Base-by-base conservation (phyloP, 2,797 vertebrate genomes). In the Pseudochaenichthys georgianus region DNA sequence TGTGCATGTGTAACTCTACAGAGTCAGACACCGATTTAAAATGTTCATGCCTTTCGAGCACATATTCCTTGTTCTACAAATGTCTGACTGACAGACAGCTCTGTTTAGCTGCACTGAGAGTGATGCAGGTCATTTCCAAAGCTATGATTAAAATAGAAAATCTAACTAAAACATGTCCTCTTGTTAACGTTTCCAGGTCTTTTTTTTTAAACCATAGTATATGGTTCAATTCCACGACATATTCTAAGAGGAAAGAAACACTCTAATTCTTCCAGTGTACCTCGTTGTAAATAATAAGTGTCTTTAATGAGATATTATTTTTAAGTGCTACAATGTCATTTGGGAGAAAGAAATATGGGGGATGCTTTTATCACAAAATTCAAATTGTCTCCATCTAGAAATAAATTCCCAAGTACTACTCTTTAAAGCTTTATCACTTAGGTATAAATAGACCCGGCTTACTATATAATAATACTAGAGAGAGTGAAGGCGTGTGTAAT, bases 11-110 rank as follows among this genome's bases (percentile, higher is more conserved):
- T 60, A 61, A 62, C 57, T 62, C 68, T 53, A 52, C 54, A 48
- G 59, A 88, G 75, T 82, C 82, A 78, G 74, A 89, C 84, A 86
- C 74, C 88, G 89, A 89, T 92, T 92, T 91, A 85, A 89, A 88
- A 88, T 87, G 81, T 88, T 91, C 87, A 90, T 79, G 87, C 84
- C 81, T 82, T 86, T 84, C 86, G 87, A 89, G 74, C 88, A 78
- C 80, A 88, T 82, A 90, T 80, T 81, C 77, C 65, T 41, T 70
- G 80, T 85, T 88, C 86, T 81, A 80, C 66, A 80, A 65, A 68
- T 4, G 71, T 75, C 75, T 55, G 71, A 87, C 83, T 89, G 82
- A 84, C 16, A 41, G 66, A 70, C 59, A 73, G 64, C 46, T 75
- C 62, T 15, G 48, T 75, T 50, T 58, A 13, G 54, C 74, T 67